These are phyloP conservation scores for Liopterus haemorrhoidalis DNA, from an alignment of 2,888 invertebrate genomes.

Conservation along the genomic window DNA sequence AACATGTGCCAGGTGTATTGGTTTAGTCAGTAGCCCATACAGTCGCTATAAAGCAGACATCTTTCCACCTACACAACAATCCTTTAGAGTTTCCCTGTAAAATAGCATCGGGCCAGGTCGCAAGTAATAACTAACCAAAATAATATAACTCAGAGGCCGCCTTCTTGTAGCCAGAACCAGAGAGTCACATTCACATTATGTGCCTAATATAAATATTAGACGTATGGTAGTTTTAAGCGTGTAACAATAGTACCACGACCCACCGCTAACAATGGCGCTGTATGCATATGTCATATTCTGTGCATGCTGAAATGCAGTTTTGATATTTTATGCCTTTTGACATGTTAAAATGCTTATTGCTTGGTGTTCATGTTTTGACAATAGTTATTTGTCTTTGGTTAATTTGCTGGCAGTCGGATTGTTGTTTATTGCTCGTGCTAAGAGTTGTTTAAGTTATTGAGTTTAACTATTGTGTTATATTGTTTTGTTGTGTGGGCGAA, in stretches of 20 bases:
- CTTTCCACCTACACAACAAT: too few species aligned
- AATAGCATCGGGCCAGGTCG: not conserved
- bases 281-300: not conserved
- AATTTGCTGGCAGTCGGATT: constrained; percentile 1
- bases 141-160: not conserved
- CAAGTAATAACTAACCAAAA: not conserved
- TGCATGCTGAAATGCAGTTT: not conserved
- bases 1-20: too few species aligned
- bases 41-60: too few species aligned
- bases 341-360: not conserved
- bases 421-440: constrained; percentile 8
- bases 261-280: not conserved
- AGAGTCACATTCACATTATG: not conserved
- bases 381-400: constrained; percentile 6
- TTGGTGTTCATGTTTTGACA: not conserved
- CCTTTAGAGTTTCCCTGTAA: not conserved
- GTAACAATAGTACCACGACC: not conserved
- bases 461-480: too few species aligned
- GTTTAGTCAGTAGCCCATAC: too few species aligned
- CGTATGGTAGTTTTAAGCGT: not conserved
- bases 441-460: too few species aligned
- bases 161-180: not conserved
- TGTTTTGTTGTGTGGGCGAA: too few species aligned
- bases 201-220: not conserved
- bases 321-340: constrained; percentile 5